phyloP scores from a whole-genome alignment of 2,888 invertebrate genomes.

The Diachrysia chrysitis region DNA sequence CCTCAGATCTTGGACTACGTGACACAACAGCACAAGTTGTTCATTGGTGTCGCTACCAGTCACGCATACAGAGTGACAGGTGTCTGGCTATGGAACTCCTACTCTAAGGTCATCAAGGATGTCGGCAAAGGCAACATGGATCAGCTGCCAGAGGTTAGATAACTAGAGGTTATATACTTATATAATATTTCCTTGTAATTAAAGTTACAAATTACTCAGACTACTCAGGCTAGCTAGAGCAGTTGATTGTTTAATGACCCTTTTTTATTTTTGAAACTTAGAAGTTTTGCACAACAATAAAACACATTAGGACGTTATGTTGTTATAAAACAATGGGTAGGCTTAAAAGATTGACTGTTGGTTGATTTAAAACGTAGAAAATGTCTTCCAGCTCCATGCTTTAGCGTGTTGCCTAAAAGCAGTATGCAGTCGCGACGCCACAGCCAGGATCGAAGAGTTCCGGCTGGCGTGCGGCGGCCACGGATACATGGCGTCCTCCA shows the following conservation, averaged over 20 bases:
- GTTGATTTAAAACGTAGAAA: background rate
- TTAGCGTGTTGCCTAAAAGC: slow-evolving; percentile 97
- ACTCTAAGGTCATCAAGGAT: slow-evolving; percentile 92
- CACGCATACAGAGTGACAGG: slow-evolving; percentile 94
- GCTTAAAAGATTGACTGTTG: no score
- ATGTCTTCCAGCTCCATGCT: slow-evolving; percentile 92
- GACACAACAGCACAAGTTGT: slow-evolving; percentile 97
- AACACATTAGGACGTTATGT: no score
- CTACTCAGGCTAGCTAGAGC: no score
- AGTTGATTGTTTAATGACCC: no score
- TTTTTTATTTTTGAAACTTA: no score
- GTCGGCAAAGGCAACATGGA: slow-evolving; percentile 94
- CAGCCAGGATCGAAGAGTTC: slow-evolving; percentile 93
- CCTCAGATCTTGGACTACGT: slow-evolving; percentile 97
- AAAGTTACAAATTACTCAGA: no score
- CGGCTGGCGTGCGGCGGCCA: slow-evolving; percentile 97
- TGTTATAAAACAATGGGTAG: no score
- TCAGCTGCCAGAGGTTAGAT: slow-evolving; percentile 93
- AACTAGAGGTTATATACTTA: background rate
- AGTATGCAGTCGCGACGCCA: slow-evolving; percentile 92
- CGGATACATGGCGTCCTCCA: slow-evolving; percentile 96
- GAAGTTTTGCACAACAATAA: no score
- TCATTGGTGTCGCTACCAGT: slow-evolving; percentile 94
- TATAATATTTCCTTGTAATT: no score
- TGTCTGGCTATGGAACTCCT: slow-evolving; percentile 94